Evolutionary conservation across 2,797 vertebrate genomes (phyloP).

Genomic region (Meriones psammophilus): DNA sequence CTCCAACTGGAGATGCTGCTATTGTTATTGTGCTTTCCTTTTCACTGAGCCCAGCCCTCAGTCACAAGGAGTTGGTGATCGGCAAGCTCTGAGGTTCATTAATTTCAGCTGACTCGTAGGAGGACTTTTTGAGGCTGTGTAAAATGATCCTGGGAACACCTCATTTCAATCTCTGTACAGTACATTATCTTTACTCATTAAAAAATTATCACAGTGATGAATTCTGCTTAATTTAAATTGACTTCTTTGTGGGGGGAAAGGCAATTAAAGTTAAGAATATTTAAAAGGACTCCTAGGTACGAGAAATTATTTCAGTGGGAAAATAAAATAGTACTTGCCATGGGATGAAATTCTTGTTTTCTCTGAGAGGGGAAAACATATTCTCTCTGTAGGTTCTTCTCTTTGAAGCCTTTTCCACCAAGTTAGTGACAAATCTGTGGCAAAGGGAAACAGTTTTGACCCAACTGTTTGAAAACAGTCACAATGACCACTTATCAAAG

Average conservation of each 20-base stretch:
- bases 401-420: constrained; percentile 9
- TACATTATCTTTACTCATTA: constrained; percentile 86
- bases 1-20: constrained; percentile 64
- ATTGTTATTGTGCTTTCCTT: constrained; percentile 57
- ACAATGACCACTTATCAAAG: neutral
- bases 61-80: constrained; percentile 14
- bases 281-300: constrained; percentile 81
- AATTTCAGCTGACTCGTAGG: constrained; percentile 77
- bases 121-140: constrained; percentile 68
- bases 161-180: constrained; percentile 82
- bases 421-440: neutral
- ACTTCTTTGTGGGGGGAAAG: constrained; percentile 81
- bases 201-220: constrained; percentile 86
- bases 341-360: constrained; percentile 50
- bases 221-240: constrained; percentile 85
- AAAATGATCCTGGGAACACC: constrained; percentile 82
- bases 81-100: constrained; percentile 73
- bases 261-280: constrained; percentile 84
- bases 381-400: neutral
- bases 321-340: constrained; percentile 75
- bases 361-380: constrained; percentile 12
- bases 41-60: constrained; percentile 19
- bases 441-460: neutral
- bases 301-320: constrained; percentile 71
- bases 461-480: constrained; percentile 53